Conservation (phyloP, 1,140 invertebrate species). For the Eriocheir sinensis region DNA sequence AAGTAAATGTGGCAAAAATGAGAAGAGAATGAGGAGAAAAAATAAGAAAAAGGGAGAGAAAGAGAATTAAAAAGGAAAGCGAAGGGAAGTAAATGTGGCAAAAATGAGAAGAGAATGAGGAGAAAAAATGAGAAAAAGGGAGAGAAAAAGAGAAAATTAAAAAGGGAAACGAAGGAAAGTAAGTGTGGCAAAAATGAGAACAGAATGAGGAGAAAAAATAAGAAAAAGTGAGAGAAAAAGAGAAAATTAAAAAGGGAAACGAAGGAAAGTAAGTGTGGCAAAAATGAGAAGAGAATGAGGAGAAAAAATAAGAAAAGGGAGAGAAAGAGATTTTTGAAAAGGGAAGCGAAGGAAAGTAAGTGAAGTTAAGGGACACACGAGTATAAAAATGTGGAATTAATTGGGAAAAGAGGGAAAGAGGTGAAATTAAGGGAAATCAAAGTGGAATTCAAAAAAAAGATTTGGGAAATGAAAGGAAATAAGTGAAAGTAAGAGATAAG, state of each 20-base stretch:
- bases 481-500: neutral
- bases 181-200: constrained; percentile 21
- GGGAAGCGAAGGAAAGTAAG: no score
- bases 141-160: no score
- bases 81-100: neutral
- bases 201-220: neutral
- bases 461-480: neutral
- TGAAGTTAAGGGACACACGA: neutral
- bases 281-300: neutral
- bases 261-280: neutral
- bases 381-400: neutral
- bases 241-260: neutral
- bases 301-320: neutral
- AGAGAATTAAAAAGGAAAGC: neutral
- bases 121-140: neutral
- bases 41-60: neutral
- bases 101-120: neutral
- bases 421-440: no score
- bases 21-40: neutral
- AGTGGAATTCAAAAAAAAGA: neutral
- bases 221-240: constrained; percentile 19
- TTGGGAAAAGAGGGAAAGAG: neutral
- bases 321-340: neutral
- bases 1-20: neutral
- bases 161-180: neutral